Percentiles rank a stretch among this genome's conserved stretches.
Evolutionary conservation across 2,888 invertebrate genomes (phyloP).

Genomic region (Tipula lateralis): DNA sequence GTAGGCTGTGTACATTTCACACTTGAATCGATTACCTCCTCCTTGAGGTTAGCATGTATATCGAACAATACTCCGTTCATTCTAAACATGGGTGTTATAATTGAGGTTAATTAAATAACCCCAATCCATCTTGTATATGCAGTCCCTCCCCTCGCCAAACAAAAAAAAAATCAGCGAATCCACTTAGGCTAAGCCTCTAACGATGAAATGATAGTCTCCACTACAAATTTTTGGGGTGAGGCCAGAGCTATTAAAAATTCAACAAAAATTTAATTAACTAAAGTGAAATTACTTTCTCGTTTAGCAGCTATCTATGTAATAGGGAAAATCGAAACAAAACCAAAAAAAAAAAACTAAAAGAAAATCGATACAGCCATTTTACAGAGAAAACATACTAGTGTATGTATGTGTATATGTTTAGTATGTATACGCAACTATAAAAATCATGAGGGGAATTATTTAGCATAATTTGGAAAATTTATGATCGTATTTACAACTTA

Average conservation of each 20-base stretch:
- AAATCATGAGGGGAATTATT: neutral
- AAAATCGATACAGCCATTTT: constrained; percentile 24
- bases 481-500: neutral
- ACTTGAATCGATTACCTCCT: neutral
- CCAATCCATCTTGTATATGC: neutral
- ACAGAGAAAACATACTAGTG: neutral
- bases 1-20: neutral
- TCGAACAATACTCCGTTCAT: neutral
- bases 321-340: neutral
- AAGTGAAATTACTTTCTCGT: neutral
- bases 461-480: neutral
- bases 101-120: neutral
- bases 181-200: neutral
- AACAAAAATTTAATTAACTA: neutral
- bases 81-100: neutral
- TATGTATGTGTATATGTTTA: neutral
- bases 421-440: neutral
- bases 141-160: no score
- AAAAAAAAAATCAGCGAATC: neutral
- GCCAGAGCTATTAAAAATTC: neutral
- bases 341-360: neutral
- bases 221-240: no score
- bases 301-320: neutral
- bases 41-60: neutral
- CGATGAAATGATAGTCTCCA: no score